Evolutionary conservation across 2,888 invertebrate species (phyloP).

Genomic region (Adelognathus sp.): DNA sequence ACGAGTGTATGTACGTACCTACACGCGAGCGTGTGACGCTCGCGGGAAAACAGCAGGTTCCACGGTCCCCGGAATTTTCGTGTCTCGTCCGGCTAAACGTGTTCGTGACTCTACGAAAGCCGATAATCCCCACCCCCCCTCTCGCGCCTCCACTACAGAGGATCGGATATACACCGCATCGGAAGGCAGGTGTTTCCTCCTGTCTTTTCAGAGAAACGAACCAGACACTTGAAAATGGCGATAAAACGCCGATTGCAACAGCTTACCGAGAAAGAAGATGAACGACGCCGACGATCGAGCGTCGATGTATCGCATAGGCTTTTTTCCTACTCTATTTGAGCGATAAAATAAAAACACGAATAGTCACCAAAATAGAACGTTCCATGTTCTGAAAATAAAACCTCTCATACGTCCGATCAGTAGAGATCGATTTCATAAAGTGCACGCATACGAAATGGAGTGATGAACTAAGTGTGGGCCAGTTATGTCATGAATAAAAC

Average conservation of each 20-base stretch:
- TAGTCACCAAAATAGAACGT: not conserved
- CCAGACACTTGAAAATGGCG: slow-evolving; percentile 12
- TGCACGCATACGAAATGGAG: too few relatives aligned
- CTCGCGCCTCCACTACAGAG: slow-evolving; percentile 9
- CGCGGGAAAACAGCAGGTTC: not conserved
- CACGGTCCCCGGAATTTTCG: slow-evolving; percentile 22
- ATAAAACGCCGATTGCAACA: slow-evolving; percentile 15
- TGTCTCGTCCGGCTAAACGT: slow-evolving; percentile 29
- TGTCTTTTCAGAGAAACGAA: slow-evolving; percentile 11
- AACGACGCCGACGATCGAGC: not conserved
- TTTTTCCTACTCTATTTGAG: not conserved
- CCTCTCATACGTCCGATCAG: too few relatives aligned
- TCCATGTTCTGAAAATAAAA: too few relatives aligned
- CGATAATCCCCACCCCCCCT: slow-evolving; percentile 13
- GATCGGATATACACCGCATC: slow-evolving; percentile 7
- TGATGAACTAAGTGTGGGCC: too few relatives aligned
- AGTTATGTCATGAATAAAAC: not conserved
- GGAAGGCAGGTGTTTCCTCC: slow-evolving; percentile 14
- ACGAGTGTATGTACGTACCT: too few relatives aligned
- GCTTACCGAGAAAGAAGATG: not conserved
- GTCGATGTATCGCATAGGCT: not conserved
- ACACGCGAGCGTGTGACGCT: not conserved
- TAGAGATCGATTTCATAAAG: too few relatives aligned
- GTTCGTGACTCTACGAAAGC: slow-evolving; percentile 31
- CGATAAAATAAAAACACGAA: not conserved